These are phyloP conservation scores for Centropyge bicolor DNA, from an alignment of 2,797 vertebrate species.

Conservation along the genomic window DNA sequence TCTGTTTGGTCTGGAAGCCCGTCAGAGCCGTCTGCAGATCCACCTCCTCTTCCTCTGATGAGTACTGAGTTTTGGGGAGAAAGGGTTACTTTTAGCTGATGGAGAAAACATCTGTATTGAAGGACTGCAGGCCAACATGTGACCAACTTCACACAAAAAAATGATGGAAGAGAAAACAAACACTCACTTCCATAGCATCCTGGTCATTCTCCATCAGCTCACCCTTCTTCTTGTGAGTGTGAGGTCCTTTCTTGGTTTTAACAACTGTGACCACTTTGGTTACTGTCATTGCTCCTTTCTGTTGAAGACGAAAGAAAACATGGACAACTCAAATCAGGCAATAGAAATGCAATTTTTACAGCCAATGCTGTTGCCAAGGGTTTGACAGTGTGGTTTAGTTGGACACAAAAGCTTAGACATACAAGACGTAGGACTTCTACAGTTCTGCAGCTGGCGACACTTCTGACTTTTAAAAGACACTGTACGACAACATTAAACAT, in stretches of 20 bases:
- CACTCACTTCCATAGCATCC: conserved; percentile 97
- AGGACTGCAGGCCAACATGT: not conserved
- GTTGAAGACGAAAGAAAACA: conserved; percentile 10
- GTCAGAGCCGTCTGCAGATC: conserved; percentile 97
- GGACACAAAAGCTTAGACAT: not conserved
- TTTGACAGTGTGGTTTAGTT: not conserved
- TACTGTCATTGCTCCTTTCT: conserved; percentile 94
- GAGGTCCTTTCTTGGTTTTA: conserved; percentile 94
- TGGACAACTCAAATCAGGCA: not conserved
- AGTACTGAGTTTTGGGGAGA: conserved; percentile 87
- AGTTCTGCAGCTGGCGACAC: not conserved
- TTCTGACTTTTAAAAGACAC: not conserved
- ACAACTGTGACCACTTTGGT: conserved; percentile 96
- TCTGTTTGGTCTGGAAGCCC: conserved; percentile 98
- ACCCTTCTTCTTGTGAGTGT: conserved; percentile 96
- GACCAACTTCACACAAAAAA: not conserved
- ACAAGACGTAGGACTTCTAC: not conserved
- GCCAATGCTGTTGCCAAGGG: not conserved
- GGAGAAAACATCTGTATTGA: not conserved
- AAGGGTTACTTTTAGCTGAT: not conserved
- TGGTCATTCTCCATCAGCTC: conserved; percentile 99
- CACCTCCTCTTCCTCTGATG: conserved; percentile 98
- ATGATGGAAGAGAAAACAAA: not conserved
- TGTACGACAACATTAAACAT: not conserved
- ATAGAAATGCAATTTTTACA: not conserved